Conservation (phyloP, 2,113 vertebrate species). For the Mustela nigripes region DNA sequence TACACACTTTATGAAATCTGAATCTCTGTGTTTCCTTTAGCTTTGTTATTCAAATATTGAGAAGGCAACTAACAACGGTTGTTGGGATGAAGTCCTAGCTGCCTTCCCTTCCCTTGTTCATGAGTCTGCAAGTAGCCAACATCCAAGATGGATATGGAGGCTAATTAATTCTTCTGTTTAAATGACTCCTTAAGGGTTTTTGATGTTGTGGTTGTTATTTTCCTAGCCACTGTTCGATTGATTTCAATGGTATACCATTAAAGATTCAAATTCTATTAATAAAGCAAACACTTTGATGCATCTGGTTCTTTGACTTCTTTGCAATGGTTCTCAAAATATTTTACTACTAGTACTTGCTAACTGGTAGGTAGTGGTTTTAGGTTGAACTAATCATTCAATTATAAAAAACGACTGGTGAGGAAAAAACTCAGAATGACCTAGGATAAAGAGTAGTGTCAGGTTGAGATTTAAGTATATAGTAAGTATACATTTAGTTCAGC, state of each 20-base stretch:
- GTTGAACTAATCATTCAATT: not conserved
- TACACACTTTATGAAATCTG: not conserved
- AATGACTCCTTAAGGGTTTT: not conserved
- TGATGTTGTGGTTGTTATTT: not conserved
- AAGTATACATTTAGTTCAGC: not conserved
- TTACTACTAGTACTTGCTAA: not conserved
- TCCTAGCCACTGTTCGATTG: not conserved
- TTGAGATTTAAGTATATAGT: not conserved
- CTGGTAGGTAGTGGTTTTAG: not conserved
- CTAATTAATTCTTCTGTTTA: not conserved
- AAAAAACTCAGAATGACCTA: not conserved
- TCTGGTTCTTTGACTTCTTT: not conserved
- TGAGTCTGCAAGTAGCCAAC: not conserved
- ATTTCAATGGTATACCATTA: not conserved
- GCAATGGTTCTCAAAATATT: not conserved
- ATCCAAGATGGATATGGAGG: not conserved
- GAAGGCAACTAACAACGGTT: not conserved
- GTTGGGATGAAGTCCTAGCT: not conserved
- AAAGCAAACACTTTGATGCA: not conserved
- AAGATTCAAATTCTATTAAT: conserved; percentile 1
- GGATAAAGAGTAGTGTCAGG: not conserved
- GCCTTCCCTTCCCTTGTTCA: not conserved
- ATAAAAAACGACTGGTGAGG: not conserved
- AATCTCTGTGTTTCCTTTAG: not conserved
- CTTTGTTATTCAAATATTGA: not conserved